Conservation (phyloP, 2,888 invertebrate genomes). For the Coelogynopora nodosa region DNA sequence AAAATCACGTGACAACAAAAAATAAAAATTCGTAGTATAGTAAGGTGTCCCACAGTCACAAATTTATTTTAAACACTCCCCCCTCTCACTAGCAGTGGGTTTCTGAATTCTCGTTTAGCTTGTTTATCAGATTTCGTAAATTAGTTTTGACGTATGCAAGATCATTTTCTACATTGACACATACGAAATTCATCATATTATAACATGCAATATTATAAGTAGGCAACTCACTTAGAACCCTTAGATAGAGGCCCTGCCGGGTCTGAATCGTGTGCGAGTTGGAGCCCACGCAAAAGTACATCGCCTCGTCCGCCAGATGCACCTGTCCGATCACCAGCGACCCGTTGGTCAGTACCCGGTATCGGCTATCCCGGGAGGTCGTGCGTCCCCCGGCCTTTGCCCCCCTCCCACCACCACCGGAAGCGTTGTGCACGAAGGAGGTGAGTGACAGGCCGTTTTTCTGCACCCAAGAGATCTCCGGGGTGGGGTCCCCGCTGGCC, state of each 20-base stretch:
- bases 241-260: background rate
- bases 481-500: slow-evolving; percentile 73
- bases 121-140: too few relatives aligned
- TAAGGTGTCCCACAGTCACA: too few relatives aligned
- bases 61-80: too few relatives aligned
- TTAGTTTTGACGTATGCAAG: too few relatives aligned
- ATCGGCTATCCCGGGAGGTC: background rate
- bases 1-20: too few relatives aligned
- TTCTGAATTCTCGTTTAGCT: too few relatives aligned
- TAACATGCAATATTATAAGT: too few relatives aligned
- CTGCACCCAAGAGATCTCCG: slow-evolving; percentile 76
- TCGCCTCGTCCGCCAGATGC: background rate
- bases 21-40: too few relatives aligned
- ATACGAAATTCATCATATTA: too few relatives aligned
- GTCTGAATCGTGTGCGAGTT: slow-evolving; percentile 17
- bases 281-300: slow-evolving; percentile 14
- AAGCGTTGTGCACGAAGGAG: background rate
- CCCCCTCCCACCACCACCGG: background rate
- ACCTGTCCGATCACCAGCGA: background rate
- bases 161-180: too few relatives aligned
- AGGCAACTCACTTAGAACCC: background rate
- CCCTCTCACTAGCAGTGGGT: too few relatives aligned
- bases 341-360: background rate
- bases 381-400: background rate
- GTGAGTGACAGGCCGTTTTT: background rate